phyloP scores from a whole-genome alignment of 2,113 vertebrate species.

The Zapornia atra region DNA sequence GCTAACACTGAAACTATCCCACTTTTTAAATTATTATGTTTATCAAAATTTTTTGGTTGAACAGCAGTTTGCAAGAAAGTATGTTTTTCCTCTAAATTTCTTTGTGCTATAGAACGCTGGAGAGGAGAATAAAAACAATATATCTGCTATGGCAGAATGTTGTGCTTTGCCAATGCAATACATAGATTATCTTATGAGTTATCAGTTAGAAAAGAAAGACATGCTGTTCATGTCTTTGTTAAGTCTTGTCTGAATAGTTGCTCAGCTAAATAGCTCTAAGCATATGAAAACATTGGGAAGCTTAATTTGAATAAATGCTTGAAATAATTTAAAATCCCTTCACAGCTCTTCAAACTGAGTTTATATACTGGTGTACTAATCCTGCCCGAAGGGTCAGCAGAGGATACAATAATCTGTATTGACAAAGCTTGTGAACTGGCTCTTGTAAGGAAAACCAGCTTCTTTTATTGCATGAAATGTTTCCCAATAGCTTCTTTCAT shows the following conservation, averaged over 20 bases:
- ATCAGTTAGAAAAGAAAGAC: background rate
- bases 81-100: background rate
- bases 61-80: background rate
- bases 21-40: background rate
- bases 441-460: background rate
- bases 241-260: background rate
- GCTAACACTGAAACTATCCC: background rate
- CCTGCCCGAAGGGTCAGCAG: background rate
- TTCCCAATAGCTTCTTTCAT: background rate
- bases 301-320: constrained; percentile 30
- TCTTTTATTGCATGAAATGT: background rate
- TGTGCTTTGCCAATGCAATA: background rate
- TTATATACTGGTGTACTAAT: background rate
- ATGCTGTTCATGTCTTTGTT: background rate
- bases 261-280: background rate
- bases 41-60: background rate
- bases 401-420: background rate
- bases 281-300: background rate
- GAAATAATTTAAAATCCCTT: constrained; percentile 17
- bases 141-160: background rate
- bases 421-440: background rate
- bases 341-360: background rate
- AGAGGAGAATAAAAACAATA: background rate
- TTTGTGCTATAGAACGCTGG: background rate
- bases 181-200: background rate